These are phyloP conservation scores for Megalonaias nervosa DNA, from an alignment of 1,140 invertebrate genomes.

Conservation along the genomic window DNA sequence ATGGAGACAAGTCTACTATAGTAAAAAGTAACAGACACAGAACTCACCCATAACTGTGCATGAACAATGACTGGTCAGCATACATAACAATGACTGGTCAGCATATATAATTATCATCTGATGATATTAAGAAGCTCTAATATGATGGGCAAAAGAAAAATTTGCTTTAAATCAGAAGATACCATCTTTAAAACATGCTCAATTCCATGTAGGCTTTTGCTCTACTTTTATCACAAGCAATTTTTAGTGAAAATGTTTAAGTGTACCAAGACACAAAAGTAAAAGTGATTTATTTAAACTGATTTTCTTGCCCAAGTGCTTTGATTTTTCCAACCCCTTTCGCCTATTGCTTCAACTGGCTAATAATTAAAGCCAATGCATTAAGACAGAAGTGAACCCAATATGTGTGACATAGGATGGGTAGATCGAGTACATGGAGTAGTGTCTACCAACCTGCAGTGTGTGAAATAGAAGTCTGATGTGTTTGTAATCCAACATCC, in stretches of 20 bases:
- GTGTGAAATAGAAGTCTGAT: conserved; percentile 44
- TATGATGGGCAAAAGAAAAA: neutral
- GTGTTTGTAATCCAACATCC: conserved; percentile 54
- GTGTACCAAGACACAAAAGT: neutral
- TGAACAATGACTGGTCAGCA: no score
- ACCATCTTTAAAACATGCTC: neutral
- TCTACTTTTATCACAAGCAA: neutral
- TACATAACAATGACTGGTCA: neutral
- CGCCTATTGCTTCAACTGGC: no score
- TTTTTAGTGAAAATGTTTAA: neutral
- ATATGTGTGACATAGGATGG: neutral
- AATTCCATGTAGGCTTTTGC: neutral
- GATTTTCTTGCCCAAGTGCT: no score
- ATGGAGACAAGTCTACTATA: neutral
- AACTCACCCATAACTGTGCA: neutral
- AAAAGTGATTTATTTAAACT: no score
- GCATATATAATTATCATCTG: neutral
- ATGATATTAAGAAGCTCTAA: neutral
- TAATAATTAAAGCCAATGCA: no score
- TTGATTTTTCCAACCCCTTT: neutral
- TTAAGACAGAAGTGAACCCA: neutral
- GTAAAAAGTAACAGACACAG: neutral
- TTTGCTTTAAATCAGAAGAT: neutral
- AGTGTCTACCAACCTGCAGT: conserved; percentile 49
- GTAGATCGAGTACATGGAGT: neutral